Evolutionary conservation across 2,113 vertebrate genomes (phyloP).

Genomic region (Narcine bancroftii): DNA sequence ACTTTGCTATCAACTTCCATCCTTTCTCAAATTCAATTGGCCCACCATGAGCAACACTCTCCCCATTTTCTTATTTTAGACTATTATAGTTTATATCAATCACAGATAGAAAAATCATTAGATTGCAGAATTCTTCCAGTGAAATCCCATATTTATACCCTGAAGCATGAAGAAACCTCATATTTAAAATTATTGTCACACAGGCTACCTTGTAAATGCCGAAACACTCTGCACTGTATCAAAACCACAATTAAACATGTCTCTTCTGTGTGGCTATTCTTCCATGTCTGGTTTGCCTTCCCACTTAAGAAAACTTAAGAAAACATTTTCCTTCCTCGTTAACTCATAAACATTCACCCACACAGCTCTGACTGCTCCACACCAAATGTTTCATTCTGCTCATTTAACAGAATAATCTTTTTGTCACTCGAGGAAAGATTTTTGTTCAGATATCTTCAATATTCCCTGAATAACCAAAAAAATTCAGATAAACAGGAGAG

Average conservation of each 20-base stretch:
- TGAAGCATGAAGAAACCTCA: neutral
- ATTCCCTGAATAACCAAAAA: neutral
- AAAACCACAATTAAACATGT: conserved; percentile 20
- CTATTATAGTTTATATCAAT: neutral
- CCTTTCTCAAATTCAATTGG: neutral
- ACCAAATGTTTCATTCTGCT: neutral
- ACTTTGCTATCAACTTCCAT: neutral
- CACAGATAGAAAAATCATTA: neutral
- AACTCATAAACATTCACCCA: neutral
- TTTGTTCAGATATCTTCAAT: neutral
- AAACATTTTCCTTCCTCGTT: conserved; percentile 20
- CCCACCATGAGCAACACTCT: too few species aligned
- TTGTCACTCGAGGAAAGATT: neutral
- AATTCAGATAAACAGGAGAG: neutral
- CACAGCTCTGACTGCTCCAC: neutral
- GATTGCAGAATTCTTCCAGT: neutral
- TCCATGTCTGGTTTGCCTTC: neutral
- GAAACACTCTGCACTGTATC: neutral
- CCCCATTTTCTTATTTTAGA: too few species aligned
- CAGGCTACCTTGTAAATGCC: neutral
- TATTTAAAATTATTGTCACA: neutral
- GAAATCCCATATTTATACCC: neutral
- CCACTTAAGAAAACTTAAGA: neutral
- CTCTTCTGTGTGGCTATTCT: neutral
- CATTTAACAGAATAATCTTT: neutral